Percentiles rank a stretch among this genome's conserved stretches.
Evolutionary conservation across 1,140 invertebrate genomes (phyloP).

Genomic region (Bathynomus jamesi): DNA sequence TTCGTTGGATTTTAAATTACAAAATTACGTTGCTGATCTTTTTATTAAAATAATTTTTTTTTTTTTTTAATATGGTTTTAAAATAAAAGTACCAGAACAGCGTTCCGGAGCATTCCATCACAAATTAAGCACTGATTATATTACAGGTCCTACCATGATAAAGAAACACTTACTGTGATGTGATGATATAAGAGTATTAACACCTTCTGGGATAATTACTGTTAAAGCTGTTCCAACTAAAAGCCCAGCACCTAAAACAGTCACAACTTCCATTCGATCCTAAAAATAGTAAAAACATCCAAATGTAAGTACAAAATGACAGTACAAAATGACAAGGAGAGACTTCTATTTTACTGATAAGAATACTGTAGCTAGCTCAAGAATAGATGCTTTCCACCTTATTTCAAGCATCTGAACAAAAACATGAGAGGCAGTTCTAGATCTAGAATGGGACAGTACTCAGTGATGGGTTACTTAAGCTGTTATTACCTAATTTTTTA

Average conservation of each 20-base stretch:
- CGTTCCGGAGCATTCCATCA: no score
- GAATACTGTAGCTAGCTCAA: not conserved
- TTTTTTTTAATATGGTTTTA: no score
- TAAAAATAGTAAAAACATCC: constrained; percentile 1
- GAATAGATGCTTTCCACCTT: not conserved
- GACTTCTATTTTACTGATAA: no score
- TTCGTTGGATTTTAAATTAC: no score
- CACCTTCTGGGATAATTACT: constrained; percentile 98
- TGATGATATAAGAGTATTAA: constrained; percentile 61
- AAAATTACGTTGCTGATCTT: no score
- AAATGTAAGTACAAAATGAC: not conserved
- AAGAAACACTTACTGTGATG: constrained; percentile 8
- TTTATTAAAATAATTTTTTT: no score
- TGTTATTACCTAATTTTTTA: no score
- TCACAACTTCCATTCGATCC: constrained; percentile 59
- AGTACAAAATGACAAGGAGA: not conserved
- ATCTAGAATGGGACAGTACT: no score
- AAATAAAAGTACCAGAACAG: no score
- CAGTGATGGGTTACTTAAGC: no score
- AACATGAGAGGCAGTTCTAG: not conserved
- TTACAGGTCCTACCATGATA: no score
- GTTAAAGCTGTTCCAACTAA: constrained; percentile 95
- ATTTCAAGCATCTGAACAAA: not conserved
- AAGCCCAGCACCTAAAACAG: constrained; percentile 90
- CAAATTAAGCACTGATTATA: no score